Evolutionary conservation across 37 sponge, comb jelly and placozoan genomes (phyloP).

Genomic region (Theonella swinhoei): DNA sequence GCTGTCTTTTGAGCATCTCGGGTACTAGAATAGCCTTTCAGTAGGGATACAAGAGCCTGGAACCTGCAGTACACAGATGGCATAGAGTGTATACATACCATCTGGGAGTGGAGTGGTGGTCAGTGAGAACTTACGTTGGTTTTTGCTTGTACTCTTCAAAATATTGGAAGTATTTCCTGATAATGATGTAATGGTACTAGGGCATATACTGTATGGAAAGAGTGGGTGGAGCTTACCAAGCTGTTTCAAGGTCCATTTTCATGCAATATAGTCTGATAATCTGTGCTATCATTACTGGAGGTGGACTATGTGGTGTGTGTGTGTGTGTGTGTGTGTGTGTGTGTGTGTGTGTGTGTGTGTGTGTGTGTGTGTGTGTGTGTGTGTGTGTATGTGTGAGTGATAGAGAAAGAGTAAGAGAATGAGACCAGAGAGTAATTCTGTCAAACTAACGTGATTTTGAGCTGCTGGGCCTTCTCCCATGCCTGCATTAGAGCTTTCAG

Average conservation of each 20-base stretch:
- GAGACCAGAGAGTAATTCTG: no score
- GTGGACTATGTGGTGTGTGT: constrained; percentile 22
- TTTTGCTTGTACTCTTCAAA: background rate
- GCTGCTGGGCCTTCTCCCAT: constrained; percentile 11
- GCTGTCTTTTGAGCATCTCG: constrained; percentile 6
- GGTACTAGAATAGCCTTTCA: background rate
- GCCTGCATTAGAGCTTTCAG: constrained; percentile 5
- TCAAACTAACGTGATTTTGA: constrained; percentile 19
- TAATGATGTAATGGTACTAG: background rate
- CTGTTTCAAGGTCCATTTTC: constrained; percentile 11
- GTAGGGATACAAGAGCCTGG: constrained; percentile 5
- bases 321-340: no score
- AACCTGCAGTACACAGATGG: constrained; percentile 2
- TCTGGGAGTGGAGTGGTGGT: no score
- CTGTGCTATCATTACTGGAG: constrained; percentile 27
- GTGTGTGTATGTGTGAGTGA: no score
- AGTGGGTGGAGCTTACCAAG: constrained; percentile 32
- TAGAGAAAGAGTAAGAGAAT: no score
- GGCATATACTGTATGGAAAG: background rate
- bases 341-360: no score
- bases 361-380: no score
- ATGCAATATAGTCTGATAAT: constrained; percentile 24
- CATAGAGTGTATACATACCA: no score
- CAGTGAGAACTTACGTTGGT: constrained; percentile 26
- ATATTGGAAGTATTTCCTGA: constrained; percentile 9